phyloP scores from a whole-genome alignment of 2,888 invertebrate species.

The Geotrupes spiniger region DNA sequence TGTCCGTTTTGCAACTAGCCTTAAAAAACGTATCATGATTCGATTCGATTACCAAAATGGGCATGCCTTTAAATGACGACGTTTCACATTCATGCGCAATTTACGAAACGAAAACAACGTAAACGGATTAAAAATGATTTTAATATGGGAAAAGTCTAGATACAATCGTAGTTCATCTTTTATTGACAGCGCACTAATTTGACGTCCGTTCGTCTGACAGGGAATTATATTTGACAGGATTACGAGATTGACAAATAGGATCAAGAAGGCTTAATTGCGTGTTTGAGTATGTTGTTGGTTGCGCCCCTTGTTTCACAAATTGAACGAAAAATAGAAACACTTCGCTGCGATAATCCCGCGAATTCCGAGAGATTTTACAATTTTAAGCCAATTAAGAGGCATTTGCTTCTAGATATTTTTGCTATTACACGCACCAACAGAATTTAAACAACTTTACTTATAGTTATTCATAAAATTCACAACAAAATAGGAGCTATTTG shows the following conservation, averaged over 20 bases:
- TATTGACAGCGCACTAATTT: conserved; percentile 48
- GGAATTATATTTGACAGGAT: conserved; percentile 50
- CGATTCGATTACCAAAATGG: too few species aligned
- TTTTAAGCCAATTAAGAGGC: too few species aligned
- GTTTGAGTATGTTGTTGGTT: conserved; percentile 38
- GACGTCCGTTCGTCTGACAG: conserved; percentile 44
- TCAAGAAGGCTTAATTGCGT: conserved; percentile 46
- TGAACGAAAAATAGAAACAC: conserved; percentile 27
- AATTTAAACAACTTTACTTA: too few species aligned
- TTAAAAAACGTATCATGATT: too few species aligned
- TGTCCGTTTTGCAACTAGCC: too few species aligned
- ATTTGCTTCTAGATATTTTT: too few species aligned
- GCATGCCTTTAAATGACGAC: too few species aligned
- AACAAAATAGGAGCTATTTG: too few species aligned
- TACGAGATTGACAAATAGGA: conserved; percentile 50
- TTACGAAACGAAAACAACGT: not conserved
- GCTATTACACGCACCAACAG: too few species aligned
- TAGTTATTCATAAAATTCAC: too few species aligned
- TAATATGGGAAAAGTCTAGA: conserved; percentile 2
- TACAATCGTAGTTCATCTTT: conserved; percentile 22
- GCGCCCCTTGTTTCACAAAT: conserved; percentile 31
- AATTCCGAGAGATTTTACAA: too few species aligned
- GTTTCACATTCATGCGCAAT: not conserved
- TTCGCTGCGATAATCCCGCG: not conserved
- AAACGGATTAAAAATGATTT: not conserved